A percentile compares a stretch with the other conserved stretches of the same genome.
These are phyloP conservation scores for Carpatolechia fugitivella DNA, from an alignment of 2,888 invertebrate genomes.

Conservation along the genomic window DNA sequence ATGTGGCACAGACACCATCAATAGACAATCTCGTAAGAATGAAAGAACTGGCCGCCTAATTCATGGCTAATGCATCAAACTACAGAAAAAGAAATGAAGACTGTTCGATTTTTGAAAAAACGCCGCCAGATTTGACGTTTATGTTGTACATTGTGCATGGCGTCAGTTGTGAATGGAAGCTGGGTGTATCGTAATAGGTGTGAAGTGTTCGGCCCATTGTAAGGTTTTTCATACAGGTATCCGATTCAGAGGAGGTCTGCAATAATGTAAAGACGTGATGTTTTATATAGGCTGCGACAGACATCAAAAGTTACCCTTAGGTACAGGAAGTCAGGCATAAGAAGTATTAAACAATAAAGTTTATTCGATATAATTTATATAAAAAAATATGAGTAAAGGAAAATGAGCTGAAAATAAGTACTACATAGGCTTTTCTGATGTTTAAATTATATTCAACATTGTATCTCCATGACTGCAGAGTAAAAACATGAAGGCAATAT, in stretches of 20 bases:
- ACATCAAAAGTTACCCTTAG: neutral
- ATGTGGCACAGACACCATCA: constrained; percentile 51
- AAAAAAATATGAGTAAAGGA: neutral
- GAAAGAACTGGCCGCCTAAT: constrained; percentile 69
- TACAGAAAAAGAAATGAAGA: constrained; percentile 55
- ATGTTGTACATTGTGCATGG: constrained; percentile 72
- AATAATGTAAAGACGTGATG: constrained; percentile 44
- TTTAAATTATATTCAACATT: no score
- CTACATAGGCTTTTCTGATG: no score
- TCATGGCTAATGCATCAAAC: constrained; percentile 74
- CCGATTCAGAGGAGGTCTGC: constrained; percentile 42
- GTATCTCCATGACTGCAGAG: no score
- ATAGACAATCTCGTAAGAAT: constrained; percentile 44
- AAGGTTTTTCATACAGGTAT: constrained; percentile 55
- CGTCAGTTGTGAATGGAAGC: constrained; percentile 67
- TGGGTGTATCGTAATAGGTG: constrained; percentile 73
- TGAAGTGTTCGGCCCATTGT: constrained; percentile 68
- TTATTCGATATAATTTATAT: neutral
- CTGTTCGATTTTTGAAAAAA: constrained; percentile 58
- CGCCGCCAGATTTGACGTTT: constrained; percentile 67
- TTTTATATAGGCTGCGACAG: constrained; percentile 27
- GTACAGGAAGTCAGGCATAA: neutral
- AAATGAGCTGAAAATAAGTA: neutral
- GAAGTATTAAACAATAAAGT: neutral
- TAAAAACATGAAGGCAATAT: constrained; percentile 2